These are phyloP conservation scores for Eclectus roratus DNA, from an alignment of 2,113 vertebrate genomes.

Conservation along the genomic window DNA sequence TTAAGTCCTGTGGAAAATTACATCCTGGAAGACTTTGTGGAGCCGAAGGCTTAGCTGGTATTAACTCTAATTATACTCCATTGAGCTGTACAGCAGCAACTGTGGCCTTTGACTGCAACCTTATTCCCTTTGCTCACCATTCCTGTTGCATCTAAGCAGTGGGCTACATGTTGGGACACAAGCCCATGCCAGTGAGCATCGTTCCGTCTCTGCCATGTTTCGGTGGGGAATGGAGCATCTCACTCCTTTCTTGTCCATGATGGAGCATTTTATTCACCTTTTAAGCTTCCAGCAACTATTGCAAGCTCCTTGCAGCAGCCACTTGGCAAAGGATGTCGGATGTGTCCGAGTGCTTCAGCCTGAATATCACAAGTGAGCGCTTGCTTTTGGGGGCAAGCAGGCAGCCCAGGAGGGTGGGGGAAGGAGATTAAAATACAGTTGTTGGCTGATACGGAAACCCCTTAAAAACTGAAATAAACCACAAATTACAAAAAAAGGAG, in stretches of 20 bases:
- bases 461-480: constrained; percentile 44
- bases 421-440: constrained; percentile 23
- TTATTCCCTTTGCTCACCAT: not conserved
- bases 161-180: accelerated
- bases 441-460: constrained; percentile 20
- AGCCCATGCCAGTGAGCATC: accelerated
- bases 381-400: not conserved
- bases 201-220: not conserved
- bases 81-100: not conserved
- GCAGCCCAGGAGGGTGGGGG: not conserved
- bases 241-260: not conserved
- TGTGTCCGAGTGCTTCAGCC: not conserved
- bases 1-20: constrained; percentile 48
- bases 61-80: constrained; percentile 36
- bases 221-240: not conserved
- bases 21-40: constrained; percentile 54
- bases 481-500: constrained; percentile 3
- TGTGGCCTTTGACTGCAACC: not conserved
- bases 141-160: accelerated
- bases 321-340: not conserved
- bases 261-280: not conserved
- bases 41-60: constrained; percentile 36
- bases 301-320: not conserved
- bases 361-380: not conserved
- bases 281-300: not conserved